Conservation (phyloP, 2,797 vertebrate genomes). For the Enteromius mattozi region DNA sequence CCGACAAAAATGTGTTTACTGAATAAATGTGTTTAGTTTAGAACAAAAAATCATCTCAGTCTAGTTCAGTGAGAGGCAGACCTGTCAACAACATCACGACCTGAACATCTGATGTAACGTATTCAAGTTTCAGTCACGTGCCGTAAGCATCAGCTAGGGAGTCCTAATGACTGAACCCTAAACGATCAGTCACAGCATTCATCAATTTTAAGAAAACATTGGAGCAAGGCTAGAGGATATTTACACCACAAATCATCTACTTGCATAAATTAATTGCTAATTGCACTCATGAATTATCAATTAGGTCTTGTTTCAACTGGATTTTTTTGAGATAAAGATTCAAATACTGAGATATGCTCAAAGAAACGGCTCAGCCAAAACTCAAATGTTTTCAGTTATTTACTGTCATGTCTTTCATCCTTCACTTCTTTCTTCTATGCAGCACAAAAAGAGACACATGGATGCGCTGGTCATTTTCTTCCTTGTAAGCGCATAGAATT, state of each 20-base stretch:
- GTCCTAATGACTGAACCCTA: slow-evolving; percentile 39
- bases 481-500: not conserved
- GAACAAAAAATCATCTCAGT: not conserved
- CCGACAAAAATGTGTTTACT: slow-evolving; percentile 10
- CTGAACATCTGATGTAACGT: slow-evolving; percentile 13
- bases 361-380: slow-evolving; percentile 1
- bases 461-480: not conserved
- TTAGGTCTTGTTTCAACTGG: slow-evolving; percentile 17
- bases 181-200: slow-evolving; percentile 41
- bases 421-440: not conserved
- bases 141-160: slow-evolving; percentile 21
- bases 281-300: slow-evolving; percentile 40
- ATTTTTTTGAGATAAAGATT: not conserved
- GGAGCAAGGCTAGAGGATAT: slow-evolving; percentile 41
- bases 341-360: not conserved
- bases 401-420: not conserved
- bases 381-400: not conserved
- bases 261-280: slow-evolving; percentile 43
- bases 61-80: not conserved
- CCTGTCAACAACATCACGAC: not conserved
- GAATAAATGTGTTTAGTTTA: not conserved
- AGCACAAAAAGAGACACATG: not conserved
- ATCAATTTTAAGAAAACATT: slow-evolving; percentile 40
- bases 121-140: slow-evolving; percentile 15
- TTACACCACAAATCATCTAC: slow-evolving; percentile 40